phyloP scores from a whole-genome alignment of 2,113 vertebrate species.

The Sander vitreus region DNA sequence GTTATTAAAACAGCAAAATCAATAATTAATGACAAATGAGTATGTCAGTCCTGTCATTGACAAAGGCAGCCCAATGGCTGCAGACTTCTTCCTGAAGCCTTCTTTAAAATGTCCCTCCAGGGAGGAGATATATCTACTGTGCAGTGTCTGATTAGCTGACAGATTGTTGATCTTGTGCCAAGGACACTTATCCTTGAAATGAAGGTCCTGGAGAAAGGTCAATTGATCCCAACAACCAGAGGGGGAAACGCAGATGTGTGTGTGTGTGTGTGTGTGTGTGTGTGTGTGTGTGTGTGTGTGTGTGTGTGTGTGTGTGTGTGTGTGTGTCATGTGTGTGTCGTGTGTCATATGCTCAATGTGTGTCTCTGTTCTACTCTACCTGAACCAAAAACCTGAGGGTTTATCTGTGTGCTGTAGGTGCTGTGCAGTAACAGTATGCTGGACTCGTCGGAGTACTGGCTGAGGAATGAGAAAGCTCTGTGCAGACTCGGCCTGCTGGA shows the following conservation, averaged over 20 bases:
- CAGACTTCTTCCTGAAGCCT: slow-evolving; percentile 4
- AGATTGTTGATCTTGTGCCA: slow-evolving; percentile 48
- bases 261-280: slow-evolving; percentile 17
- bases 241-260: slow-evolving; percentile 36
- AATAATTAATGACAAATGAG: slow-evolving; percentile 2
- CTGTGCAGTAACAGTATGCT: slow-evolving; percentile 91
- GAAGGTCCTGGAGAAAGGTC: slow-evolving; percentile 56
- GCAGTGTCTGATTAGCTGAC: slow-evolving; percentile 49
- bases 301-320: background rate
- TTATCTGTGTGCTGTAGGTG: slow-evolving; percentile 84
- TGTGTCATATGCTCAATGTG: background rate
- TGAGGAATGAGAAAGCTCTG: slow-evolving; percentile 91
- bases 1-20: slow-evolving; percentile 20
- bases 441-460: slow-evolving; percentile 96
- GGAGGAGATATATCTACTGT: slow-evolving; percentile 19
- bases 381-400: slow-evolving; percentile 49
- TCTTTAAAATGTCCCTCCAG: slow-evolving; percentile 31
- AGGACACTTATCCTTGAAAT: slow-evolving; percentile 28
- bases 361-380: slow-evolving; percentile 8
- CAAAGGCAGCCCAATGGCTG: slow-evolving; percentile 6
- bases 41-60: slow-evolving; percentile 7
- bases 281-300: background rate
- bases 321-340: background rate
- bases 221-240: slow-evolving; percentile 47
- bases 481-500: slow-evolving; percentile 93